Evolutionary conservation across 1,140 invertebrate species (phyloP).

Genomic region (Neoseiulus cucumeris): DNA sequence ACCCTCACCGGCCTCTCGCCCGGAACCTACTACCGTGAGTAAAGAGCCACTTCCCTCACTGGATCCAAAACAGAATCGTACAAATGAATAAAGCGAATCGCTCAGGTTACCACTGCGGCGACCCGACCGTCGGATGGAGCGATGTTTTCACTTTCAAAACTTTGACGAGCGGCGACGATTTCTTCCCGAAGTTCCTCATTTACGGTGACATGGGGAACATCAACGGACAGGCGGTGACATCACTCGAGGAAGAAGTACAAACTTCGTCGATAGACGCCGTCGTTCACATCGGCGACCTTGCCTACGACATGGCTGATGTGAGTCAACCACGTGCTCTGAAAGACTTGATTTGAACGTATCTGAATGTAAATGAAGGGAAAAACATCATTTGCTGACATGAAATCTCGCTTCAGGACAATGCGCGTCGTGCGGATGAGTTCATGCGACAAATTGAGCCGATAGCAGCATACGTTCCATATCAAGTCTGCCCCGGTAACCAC

Average conservation of each 20-base stretch:
- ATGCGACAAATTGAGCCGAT: slow-evolving; percentile 71
- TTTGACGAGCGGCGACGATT: slow-evolving; percentile 37
- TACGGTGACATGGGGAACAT: slow-evolving; percentile 79
- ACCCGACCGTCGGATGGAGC: slow-evolving; percentile 49
- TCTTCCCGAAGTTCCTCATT: slow-evolving; percentile 27
- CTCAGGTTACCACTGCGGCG: slow-evolving; percentile 62
- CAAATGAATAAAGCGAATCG: slow-evolving; percentile 4
- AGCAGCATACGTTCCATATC: slow-evolving; percentile 69
- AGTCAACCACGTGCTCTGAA: background rate
- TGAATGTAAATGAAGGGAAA: background rate
- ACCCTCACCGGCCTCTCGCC: slow-evolving; percentile 35
- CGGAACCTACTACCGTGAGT: slow-evolving; percentile 40
- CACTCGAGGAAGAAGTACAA: slow-evolving; percentile 59
- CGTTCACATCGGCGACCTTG: slow-evolving; percentile 72
- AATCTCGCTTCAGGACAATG: slow-evolving; percentile 38
- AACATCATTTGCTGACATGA: no score
- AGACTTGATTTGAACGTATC: background rate
- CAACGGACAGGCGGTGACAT: slow-evolving; percentile 53
- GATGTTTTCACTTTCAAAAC: slow-evolving; percentile 51
- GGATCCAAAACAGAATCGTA: no score
- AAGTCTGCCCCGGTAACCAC: slow-evolving; percentile 75
- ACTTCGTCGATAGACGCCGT: slow-evolving; percentile 57
- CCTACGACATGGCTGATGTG: slow-evolving; percentile 62
- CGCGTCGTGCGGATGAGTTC: slow-evolving; percentile 59
- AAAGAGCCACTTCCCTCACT: no score